A percentile compares a stretch with the other conserved stretches of the same genome.
phyloP scores from a whole-genome alignment of 2,888 invertebrate species.

The Ophion ellenae region DNA sequence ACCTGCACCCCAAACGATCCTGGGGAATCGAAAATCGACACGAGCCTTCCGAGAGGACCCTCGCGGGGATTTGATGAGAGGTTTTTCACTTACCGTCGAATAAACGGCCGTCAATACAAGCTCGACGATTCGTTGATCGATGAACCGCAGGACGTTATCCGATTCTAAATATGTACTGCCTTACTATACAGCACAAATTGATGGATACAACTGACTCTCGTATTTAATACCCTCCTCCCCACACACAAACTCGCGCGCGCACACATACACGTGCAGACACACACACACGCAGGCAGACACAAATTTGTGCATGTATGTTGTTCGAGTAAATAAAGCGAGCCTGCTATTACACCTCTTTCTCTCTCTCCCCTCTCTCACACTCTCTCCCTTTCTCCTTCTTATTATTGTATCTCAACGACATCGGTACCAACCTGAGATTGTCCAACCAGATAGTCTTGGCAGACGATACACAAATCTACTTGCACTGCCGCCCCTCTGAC shows the following conservation, averaged over 20 bases:
- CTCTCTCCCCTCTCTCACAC: too few species aligned
- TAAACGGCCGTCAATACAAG: slow-evolving; percentile 57
- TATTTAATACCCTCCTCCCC: too few species aligned
- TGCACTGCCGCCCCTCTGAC: too few species aligned
- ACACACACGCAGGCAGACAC: too few species aligned
- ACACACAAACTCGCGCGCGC: too few species aligned
- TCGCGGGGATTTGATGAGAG: slow-evolving; percentile 1
- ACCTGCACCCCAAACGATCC: slow-evolving; percentile 4
- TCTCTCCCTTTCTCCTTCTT: too few species aligned
- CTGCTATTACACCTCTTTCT: not conserved
- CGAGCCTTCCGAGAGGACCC: slow-evolving; percentile 27
- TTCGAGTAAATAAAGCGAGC: not conserved
- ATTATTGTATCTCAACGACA: too few species aligned
- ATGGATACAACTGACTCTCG: slow-evolving; percentile 2
- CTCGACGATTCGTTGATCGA: slow-evolving; percentile 65
- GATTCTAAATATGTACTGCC: slow-evolving; percentile 23
- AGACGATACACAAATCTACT: too few species aligned
- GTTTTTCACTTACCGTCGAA: slow-evolving; percentile 55
- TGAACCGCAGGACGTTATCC: slow-evolving; percentile 39
- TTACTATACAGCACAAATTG: slow-evolving; percentile 15
- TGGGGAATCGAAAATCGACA: slow-evolving; percentile 48
- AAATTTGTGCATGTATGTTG: too few species aligned
- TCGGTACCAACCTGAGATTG: too few species aligned
- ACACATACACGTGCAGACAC: too few species aligned
- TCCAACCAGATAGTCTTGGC: too few species aligned